phyloP scores from a whole-genome alignment of 2,113 vertebrate genomes.

The Uropsilus gracilis region DNA sequence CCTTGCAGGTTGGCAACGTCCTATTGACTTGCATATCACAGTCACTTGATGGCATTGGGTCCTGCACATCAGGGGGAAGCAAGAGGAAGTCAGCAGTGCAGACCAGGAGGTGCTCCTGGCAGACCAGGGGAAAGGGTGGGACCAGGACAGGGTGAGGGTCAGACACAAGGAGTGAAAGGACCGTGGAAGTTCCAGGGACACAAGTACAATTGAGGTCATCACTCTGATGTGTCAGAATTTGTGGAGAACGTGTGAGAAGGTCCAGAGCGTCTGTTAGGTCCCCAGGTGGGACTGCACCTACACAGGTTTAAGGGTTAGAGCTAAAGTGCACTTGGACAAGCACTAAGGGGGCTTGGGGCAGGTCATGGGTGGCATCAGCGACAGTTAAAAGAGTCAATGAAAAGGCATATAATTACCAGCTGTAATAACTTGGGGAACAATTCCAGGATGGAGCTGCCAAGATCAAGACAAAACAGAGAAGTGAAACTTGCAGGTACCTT shows the following conservation, averaged over 20 bases:
- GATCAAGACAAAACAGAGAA: slow-evolving; percentile 35
- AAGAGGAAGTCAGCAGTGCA: neutral
- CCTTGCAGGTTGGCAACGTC: too few species aligned
- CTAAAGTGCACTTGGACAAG: too few species aligned
- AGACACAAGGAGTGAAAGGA: neutral
- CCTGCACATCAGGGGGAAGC: slow-evolving; percentile 79
- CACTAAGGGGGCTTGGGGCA: too few species aligned
- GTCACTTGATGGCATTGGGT: too few species aligned
- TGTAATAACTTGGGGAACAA: slow-evolving; percentile 45
- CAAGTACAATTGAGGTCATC: neutral
- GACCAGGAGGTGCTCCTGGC: neutral
- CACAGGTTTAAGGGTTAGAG: too few species aligned
- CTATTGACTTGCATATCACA: too few species aligned
- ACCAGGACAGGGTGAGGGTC: neutral
- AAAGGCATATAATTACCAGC: slow-evolving; percentile 35
- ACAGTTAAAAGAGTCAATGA: neutral
- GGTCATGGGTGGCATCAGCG: neutral
- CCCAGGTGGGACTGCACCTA: too few species aligned
- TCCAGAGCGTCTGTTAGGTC: too few species aligned
- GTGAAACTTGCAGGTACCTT: neutral
- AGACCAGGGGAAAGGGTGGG: neutral
- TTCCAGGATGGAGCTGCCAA: slow-evolving; percentile 55
- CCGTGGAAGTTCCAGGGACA: neutral
- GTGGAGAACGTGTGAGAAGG: too few species aligned
- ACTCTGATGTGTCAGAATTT: too few species aligned